Conservation (phyloP, 2,888 invertebrate genomes). For the Heterodera filipjevi region DNA sequence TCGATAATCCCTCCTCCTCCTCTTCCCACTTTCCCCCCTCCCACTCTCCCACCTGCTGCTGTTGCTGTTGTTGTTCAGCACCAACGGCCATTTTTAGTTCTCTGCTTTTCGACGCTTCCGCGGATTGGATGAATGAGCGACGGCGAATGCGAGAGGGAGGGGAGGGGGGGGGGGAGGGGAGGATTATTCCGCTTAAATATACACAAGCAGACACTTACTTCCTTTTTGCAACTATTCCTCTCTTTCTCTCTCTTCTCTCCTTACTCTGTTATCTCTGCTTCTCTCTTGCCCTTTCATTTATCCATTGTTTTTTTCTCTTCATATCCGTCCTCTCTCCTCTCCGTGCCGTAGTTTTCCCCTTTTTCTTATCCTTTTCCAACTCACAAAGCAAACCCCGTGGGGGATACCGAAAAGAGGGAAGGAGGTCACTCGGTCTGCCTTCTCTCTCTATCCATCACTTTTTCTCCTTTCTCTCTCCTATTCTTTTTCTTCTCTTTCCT, state of each 20-base stretch:
- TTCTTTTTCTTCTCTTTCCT: conserved; percentile 1
- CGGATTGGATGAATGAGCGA: conserved; percentile 9
- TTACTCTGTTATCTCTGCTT: neutral
- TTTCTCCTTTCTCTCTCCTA: neutral
- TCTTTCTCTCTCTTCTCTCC: neutral
- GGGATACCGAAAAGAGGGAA: conserved; percentile 25
- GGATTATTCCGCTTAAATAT: conserved; percentile 11
- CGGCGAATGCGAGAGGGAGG: too few species aligned
- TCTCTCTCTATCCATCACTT: neutral
- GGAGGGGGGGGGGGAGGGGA: neutral
- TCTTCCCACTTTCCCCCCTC: neutral
- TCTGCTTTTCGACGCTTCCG: neutral
- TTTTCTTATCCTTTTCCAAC: neutral
- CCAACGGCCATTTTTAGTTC: neutral
- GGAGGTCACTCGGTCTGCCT: conserved; percentile 3
- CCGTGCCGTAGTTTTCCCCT: too few species aligned
- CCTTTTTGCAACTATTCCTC: conserved; percentile 7
- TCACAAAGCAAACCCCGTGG: neutral
- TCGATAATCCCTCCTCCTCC: neutral
- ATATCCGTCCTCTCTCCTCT: neutral
- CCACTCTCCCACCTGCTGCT: neutral
- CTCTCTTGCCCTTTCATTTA: neutral
- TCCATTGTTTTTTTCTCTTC: too few species aligned
- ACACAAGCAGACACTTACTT: conserved; percentile 5
- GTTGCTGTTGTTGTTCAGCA: neutral